A percentile compares a stretch with the other conserved stretches of the same genome.
Conservation (phyloP, 1,140 invertebrate species). For the Vanessa atalanta region DNA sequence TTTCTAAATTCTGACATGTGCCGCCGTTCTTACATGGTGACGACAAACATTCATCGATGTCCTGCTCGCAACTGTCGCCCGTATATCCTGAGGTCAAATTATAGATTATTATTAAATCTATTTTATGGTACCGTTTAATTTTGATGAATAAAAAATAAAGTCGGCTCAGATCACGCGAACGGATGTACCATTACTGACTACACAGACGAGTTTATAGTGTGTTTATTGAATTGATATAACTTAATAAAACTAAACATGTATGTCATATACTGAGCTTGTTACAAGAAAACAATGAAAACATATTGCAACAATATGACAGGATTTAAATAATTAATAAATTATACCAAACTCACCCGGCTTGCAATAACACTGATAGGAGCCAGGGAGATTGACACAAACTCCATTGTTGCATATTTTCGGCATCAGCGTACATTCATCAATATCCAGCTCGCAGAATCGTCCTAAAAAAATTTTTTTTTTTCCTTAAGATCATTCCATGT, state of each 20-base stretch:
- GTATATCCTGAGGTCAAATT: constrained; percentile 84
- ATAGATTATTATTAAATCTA: background rate
- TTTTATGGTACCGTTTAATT: background rate
- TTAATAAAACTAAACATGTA: no score
- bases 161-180: background rate
- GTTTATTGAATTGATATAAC: no score
- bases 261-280: no score
- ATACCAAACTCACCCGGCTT: constrained; percentile 80
- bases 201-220: no score
- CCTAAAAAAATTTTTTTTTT: constrained; percentile 76
- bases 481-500: background rate
- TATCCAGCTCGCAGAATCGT: constrained; percentile 86
- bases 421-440: constrained; percentile 88
- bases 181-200: no score
- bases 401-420: constrained; percentile 88
- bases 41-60: constrained; percentile 94
- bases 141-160: constrained; percentile 12
- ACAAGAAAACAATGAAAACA: no score
- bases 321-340: constrained; percentile 13
- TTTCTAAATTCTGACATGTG: constrained; percentile 91
- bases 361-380: constrained; percentile 92
- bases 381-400: constrained; percentile 89
- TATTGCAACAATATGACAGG: no score
- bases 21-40: constrained; percentile 94
- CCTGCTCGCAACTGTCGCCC: constrained; percentile 89